Percentiles rank a stretch among this genome's conserved stretches.
phyloP scores from a whole-genome alignment of 1,140 invertebrate genomes.

The Apis cerana region DNA sequence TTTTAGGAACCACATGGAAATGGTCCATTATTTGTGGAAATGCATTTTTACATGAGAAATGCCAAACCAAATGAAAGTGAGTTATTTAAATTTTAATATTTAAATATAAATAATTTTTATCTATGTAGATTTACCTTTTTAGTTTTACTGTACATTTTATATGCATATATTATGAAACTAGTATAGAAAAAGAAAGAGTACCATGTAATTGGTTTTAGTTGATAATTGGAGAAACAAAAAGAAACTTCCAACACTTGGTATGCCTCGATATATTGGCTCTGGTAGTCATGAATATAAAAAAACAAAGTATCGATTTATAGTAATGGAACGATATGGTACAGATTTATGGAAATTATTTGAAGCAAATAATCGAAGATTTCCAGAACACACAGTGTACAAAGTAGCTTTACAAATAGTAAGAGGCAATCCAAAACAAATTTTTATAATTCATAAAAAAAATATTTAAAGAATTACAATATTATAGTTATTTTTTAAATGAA shows the following conservation, averaged over 20 bases:
- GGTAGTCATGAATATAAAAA: slow-evolving; percentile 90
- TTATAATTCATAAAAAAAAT: slow-evolving; percentile 4
- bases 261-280: slow-evolving; percentile 92
- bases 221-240: slow-evolving; percentile 87
- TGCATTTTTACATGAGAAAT: slow-evolving; percentile 95
- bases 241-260: slow-evolving; percentile 89
- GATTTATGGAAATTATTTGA: slow-evolving; percentile 93
- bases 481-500: neutral
- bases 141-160: slow-evolving; percentile 11
- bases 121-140: neutral
- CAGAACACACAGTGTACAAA: slow-evolving; percentile 88
- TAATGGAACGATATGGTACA: slow-evolving; percentile 94
- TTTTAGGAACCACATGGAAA: slow-evolving; percentile 94
- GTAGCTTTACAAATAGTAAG: slow-evolving; percentile 93
- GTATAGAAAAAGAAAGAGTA: slow-evolving; percentile 2
- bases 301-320: slow-evolving; percentile 93
- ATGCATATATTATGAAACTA: slow-evolving; percentile 6
- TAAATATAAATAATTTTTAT: slow-evolving; percentile 9
- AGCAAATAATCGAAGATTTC: slow-evolving; percentile 86
- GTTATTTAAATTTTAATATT: slow-evolving; percentile 67
- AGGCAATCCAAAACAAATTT: slow-evolving; percentile 35
- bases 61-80: slow-evolving; percentile 91
- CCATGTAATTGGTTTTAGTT: slow-evolving; percentile 82
- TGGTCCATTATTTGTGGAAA: slow-evolving; percentile 97
- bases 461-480: neutral